Base-by-base conservation (phyloP, 2,888 invertebrate species). In the Lepidochrysops patricia region DNA sequence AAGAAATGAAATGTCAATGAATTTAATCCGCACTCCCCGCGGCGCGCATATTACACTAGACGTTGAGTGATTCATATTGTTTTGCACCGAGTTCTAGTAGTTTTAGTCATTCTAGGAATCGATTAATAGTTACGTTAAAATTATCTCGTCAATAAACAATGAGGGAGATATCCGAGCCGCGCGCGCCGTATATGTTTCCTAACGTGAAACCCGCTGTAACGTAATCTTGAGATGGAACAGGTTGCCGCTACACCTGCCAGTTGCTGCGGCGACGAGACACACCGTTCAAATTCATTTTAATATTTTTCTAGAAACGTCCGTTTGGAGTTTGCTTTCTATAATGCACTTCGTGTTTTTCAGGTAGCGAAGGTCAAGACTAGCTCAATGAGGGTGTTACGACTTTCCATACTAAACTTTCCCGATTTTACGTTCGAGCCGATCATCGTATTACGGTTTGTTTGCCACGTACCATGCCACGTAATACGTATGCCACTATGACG, bases 201-300 rank as follows among this genome's bases (percentile, higher is more conserved):
- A 87, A 88, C 84, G 84, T 87, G 87, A 87, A 87, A 87, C 85
- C 86, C 82, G 79, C 77, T 82, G 88, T 84, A 89, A 88, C 75
- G 64, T 75, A 85, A 89, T 77, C 83, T 79, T 62, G 70, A 72
- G 73, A 69, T 68, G 74, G 76, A 80, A 81, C 85, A 71, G 82
- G 85, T 83, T 79, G 77, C 72, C 67, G 71, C 72, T 75, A 78
- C 86, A 87, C 84, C 87, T 83, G 84, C 77, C n/a, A n/a, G n/a
- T n/a, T n/a, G n/a, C n/a, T n/a, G n/a, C n/a, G n/a, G n/a, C n/a
- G n/a, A n/a, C n/a, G n/a, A n/a, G n/a, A 82, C 83, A 80, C 76
- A 81, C 80, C 73, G 77, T 76, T 76, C 75, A 73, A 76, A 79
- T 72, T 74, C 65, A 68, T 73, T 74, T 72, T 72, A 70, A 74